A percentile compares a stretch with the other conserved stretches of the same genome.
Conservation (phyloP, 2,113 vertebrate species). For the Pontoporia blainvillei region DNA sequence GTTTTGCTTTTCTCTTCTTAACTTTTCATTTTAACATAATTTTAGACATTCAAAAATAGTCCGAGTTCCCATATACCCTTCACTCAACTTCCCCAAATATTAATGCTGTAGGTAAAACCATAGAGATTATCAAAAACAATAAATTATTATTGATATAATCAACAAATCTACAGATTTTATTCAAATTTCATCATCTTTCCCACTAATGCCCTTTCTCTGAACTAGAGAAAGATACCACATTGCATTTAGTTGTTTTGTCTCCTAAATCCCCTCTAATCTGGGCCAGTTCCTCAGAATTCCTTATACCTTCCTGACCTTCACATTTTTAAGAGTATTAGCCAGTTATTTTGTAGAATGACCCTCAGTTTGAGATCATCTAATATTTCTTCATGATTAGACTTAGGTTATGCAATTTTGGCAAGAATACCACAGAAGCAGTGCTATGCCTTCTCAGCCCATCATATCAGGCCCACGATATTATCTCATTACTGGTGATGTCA, state of each 20-base stretch:
- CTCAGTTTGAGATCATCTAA: neutral
- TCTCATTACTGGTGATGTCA: neutral
- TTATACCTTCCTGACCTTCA: neutral
- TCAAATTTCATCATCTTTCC: neutral
- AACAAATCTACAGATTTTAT: neutral
- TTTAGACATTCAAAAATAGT: constrained; percentile 10
- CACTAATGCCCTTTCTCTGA: neutral
- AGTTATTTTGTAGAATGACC: neutral
- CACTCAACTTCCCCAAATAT: neutral
- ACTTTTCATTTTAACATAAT: constrained; percentile 3
- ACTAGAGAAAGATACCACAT: neutral
- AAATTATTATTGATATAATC: neutral
- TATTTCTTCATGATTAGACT: neutral
- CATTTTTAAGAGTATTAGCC: neutral
- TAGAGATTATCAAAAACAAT: neutral
- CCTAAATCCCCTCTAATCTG: neutral
- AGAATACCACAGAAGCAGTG: neutral
- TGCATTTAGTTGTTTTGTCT: neutral
- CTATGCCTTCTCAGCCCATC: neutral
- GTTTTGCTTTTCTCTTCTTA: neutral
- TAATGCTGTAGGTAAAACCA: neutral
- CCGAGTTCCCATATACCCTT: neutral
- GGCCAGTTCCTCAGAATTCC: neutral
- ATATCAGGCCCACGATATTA: accelerated
- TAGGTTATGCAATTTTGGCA: neutral